Conservation (phyloP, 2,113 vertebrate genomes). For the Lepisosteus osseus region DNA sequence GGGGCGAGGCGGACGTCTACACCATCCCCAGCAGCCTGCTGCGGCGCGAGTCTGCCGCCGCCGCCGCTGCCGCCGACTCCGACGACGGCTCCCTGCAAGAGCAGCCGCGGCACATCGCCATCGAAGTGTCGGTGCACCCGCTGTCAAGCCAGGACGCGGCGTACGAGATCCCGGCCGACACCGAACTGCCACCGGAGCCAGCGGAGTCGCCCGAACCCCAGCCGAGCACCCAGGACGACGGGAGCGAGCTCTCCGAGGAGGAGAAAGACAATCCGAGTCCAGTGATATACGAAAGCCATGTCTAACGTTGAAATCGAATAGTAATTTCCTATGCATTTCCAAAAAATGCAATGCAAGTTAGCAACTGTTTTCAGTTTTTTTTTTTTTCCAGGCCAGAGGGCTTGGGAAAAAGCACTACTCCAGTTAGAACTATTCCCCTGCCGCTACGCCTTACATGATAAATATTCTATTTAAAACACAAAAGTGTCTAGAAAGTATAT, state of each 20-base stretch:
- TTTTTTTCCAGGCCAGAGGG: slow-evolving; percentile 29
- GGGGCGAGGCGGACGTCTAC: slow-evolving; percentile 71
- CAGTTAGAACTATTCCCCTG: slow-evolving; percentile 8
- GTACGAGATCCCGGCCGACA: slow-evolving; percentile 61
- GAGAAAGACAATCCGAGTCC: slow-evolving; percentile 57
- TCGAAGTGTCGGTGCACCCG: slow-evolving; percentile 90
- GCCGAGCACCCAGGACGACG: slow-evolving; percentile 28
- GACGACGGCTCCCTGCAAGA: slow-evolving; percentile 87
- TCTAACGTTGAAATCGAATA: slow-evolving; percentile 66
- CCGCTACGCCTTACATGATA: too few relatives aligned
- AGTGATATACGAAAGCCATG: slow-evolving; percentile 92
- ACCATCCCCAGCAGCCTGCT: slow-evolving; percentile 76
- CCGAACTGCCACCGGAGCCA: slow-evolving; percentile 9
- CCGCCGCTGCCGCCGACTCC: slow-evolving; percentile 80
- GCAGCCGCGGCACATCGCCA: slow-evolving; percentile 90
- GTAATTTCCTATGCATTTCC: slow-evolving; percentile 69
- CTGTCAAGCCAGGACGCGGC: slow-evolving; percentile 55
- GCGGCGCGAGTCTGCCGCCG: slow-evolving; percentile 79
- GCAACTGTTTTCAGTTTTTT: slow-evolving; percentile 60
- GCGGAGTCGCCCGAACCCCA: background rate
- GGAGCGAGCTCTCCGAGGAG: slow-evolving; percentile 11
- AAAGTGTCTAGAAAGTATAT: too few relatives aligned
- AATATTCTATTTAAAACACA: too few relatives aligned
- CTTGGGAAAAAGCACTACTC: background rate
- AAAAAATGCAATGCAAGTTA: slow-evolving; percentile 65